Conservation (phyloP, 2,113 vertebrate species). For the Puntigrus tetrazona region DNA sequence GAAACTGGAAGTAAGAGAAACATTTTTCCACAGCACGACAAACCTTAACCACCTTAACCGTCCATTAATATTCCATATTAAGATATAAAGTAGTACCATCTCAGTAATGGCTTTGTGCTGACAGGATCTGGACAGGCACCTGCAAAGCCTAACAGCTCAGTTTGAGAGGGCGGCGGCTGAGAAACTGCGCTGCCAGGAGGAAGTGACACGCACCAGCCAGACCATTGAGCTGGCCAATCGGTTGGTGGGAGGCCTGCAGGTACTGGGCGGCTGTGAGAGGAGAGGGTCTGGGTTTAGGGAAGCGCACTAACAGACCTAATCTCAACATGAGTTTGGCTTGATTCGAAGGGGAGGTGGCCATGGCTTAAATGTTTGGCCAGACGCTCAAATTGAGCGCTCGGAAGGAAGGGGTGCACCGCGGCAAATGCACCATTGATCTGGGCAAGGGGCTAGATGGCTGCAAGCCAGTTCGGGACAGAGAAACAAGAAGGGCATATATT, state of each 20-base stretch:
- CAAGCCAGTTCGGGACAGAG: slow-evolving; percentile 42
- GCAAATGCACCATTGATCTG: slow-evolving; percentile 71
- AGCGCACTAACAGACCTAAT: slow-evolving; percentile 29
- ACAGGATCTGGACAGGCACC: slow-evolving; percentile 79
- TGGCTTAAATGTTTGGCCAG: slow-evolving; percentile 48
- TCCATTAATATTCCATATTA: neutral
- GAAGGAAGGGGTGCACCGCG: slow-evolving; percentile 56
- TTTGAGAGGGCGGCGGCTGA: slow-evolving; percentile 79
- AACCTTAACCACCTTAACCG: neutral
- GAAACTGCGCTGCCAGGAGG: slow-evolving; percentile 78
- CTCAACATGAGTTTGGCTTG: slow-evolving; percentile 44
- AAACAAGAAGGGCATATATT: slow-evolving; percentile 4
- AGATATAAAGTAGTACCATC: neutral
- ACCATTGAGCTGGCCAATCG: slow-evolving; percentile 77
- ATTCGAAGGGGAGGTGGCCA: slow-evolving; percentile 32
- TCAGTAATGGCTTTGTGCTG: neutral
- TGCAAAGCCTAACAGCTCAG: slow-evolving; percentile 74
- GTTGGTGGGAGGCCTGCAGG: slow-evolving; percentile 80
- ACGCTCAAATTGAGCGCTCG: slow-evolving; percentile 43
- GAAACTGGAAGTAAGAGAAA: slow-evolving; percentile 75
- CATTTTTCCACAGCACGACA: neutral
- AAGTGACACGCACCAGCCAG: slow-evolving; percentile 76
- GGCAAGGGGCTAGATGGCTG: slow-evolving; percentile 51
- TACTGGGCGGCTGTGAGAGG: slow-evolving; percentile 56
- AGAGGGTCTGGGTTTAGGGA: slow-evolving; percentile 30